These are phyloP conservation scores for Drosophila saltans DNA, from an alignment of 1,140 invertebrate species.

Conservation along the genomic window DNA sequence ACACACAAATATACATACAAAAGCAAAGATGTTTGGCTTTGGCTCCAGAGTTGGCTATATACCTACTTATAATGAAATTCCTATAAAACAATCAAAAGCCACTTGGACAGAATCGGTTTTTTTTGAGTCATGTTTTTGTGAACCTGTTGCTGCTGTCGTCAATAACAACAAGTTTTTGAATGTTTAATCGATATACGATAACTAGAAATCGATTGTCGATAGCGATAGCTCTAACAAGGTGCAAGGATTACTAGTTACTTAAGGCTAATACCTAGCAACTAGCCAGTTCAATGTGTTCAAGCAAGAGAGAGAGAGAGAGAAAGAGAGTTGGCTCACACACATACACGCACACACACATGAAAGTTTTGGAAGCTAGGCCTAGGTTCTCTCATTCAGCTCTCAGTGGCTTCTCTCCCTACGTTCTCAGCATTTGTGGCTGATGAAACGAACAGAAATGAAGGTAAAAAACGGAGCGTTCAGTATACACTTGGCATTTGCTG, in stretches of 20 bases:
- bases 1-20: constrained; percentile 4
- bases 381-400: constrained; percentile 7
- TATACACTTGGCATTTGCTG: constrained; percentile 77
- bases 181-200: no score
- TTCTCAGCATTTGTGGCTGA: constrained; percentile 17
- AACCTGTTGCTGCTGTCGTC: constrained; percentile 1
- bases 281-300: constrained; percentile 15
- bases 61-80: constrained; percentile 41
- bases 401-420: not conserved
- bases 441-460: constrained; percentile 73
- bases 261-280: constrained; percentile 10
- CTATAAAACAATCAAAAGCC: constrained; percentile 51
- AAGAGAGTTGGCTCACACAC: not conserved
- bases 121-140: constrained; percentile 7
- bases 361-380: constrained; percentile 1
- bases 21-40: constrained; percentile 11
- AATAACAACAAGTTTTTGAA: not conserved
- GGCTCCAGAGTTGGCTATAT: not conserved
- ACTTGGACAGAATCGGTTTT: not conserved
- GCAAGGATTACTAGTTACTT: constrained; percentile 1
- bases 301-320: constrained; percentile 9
- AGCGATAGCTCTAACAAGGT: not conserved
- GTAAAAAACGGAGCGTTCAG: constrained; percentile 63
- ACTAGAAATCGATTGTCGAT: no score
- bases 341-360: not conserved